These are phyloP conservation scores for Lepisosteus oculatus DNA, from an alignment of 2,113 vertebrate species.

Conservation along the genomic window DNA sequence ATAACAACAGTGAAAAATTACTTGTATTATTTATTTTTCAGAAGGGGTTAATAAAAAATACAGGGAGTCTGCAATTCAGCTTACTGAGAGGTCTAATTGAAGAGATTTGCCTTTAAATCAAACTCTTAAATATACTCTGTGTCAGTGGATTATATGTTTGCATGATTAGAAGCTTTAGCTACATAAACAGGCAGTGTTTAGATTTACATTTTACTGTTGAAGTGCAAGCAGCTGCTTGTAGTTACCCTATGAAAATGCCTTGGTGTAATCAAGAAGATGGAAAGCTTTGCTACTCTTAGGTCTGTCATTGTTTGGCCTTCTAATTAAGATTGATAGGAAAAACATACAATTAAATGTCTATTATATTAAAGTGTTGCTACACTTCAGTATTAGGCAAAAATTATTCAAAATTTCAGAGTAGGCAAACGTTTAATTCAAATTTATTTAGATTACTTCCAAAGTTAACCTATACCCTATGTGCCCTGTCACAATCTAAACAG, in stretches of 20 bases:
- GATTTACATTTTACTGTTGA: conserved; percentile 71
- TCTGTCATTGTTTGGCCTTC: conserved; percentile 9
- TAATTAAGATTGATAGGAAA: conserved; percentile 22
- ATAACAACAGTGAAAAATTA: background rate
- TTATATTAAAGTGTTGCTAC: background rate
- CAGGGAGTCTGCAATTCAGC: background rate
- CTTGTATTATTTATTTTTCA: background rate
- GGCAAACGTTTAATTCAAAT: no score
- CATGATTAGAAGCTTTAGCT: conserved; percentile 76
- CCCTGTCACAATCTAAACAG: no score
- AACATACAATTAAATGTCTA: conserved; percentile 17
- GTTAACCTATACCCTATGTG: no score
- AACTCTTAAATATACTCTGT: conserved; percentile 72
- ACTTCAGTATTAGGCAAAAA: no score
- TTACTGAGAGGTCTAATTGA: conserved; percentile 10
- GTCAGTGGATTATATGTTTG: conserved; percentile 71
- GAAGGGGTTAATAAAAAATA: background rate
- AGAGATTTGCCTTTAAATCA: conserved; percentile 58
- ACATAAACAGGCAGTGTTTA: conserved; percentile 75
- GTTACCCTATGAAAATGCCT: conserved; percentile 66
- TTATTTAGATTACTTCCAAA: no score
- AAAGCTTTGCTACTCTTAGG: conserved; percentile 51
- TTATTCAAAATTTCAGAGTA: no score
- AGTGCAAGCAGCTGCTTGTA: conserved; percentile 75
- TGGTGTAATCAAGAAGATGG: conserved; percentile 73